Percentiles rank a stretch among this genome's conserved stretches.
Conservation (phyloP, 2,888 invertebrate genomes). For the Imbricaverruca yamaguchii region DNA sequence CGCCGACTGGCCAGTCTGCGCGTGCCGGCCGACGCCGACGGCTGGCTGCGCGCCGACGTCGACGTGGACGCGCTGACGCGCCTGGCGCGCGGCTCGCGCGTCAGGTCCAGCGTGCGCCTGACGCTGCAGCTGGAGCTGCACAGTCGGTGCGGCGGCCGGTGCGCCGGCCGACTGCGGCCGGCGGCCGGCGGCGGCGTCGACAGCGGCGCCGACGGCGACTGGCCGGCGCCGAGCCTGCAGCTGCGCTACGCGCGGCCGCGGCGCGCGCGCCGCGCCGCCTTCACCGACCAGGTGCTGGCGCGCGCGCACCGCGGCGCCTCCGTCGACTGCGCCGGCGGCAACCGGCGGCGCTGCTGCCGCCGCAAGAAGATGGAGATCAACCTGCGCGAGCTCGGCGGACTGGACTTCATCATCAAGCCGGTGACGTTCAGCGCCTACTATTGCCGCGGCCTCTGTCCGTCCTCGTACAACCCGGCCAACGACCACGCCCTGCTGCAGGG, state of each 20-base stretch:
- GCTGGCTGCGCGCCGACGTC: background rate
- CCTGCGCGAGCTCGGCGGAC: constrained; percentile 57
- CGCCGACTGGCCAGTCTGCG: background rate
- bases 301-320: background rate
- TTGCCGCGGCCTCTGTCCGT: constrained; percentile 61
- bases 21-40: background rate
- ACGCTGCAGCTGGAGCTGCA: background rate
- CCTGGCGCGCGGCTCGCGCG: too few species aligned
- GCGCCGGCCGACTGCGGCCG: too few species aligned
- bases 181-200: too few species aligned
- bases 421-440: constrained; percentile 61
- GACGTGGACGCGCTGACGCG: background rate
- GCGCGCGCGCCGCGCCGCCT: background rate
- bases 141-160: background rate
- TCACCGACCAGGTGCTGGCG: background rate
- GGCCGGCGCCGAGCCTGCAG: background rate
- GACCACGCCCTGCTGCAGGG: constrained; percentile 63
- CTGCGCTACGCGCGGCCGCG: background rate
- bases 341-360: constrained; percentile 52
- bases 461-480: constrained; percentile 58
- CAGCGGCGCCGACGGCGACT: background rate
- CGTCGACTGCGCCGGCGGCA: background rate
- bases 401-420: constrained; percentile 59
- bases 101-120: background rate
- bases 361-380: constrained; percentile 57